These are phyloP conservation scores for Eilema depressum DNA, from an alignment of 2,888 invertebrate species.

Conservation along the genomic window DNA sequence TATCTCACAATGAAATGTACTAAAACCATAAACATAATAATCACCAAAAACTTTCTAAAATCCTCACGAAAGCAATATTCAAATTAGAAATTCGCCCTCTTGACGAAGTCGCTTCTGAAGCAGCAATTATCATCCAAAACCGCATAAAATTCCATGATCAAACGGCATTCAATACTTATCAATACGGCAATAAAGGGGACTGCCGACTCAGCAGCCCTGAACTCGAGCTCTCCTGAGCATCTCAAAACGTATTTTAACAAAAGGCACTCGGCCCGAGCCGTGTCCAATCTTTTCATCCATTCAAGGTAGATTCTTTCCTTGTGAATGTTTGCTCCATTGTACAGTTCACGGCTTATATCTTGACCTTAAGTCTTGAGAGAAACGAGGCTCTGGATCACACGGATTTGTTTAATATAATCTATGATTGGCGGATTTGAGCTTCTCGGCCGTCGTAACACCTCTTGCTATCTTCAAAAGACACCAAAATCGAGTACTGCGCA, in stretches of 20 bases:
- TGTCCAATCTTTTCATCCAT: conserved; percentile 50
- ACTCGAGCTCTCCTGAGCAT: conserved; percentile 14
- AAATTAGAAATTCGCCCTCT: background rate
- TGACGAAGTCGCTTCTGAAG: background rate
- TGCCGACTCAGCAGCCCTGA: conserved; percentile 18
- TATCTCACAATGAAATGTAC: background rate
- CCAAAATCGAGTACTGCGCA: too few species aligned
- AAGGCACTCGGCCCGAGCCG: conserved; percentile 38
- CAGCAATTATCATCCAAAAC: background rate
- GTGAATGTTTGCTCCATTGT: conserved; percentile 65
- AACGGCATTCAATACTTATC: conserved; percentile 10
- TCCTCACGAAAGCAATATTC: background rate
- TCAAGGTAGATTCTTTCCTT: conserved; percentile 51
- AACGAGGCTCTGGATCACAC: too few species aligned
- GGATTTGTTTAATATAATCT: too few species aligned
- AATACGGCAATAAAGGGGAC: conserved; percentile 21
- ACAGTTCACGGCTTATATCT: too few species aligned
- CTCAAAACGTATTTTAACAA: conserved; percentile 27
- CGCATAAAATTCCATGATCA: conserved; percentile 5
- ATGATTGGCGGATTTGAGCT: too few species aligned
- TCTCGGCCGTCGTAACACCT: too few species aligned
- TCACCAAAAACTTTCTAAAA: background rate
- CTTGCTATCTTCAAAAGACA: too few species aligned
- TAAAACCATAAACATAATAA: background rate
- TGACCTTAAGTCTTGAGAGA: too few species aligned